Conservation (phyloP, 2,888 invertebrate genomes). For the Xiphydria camelus region DNA sequence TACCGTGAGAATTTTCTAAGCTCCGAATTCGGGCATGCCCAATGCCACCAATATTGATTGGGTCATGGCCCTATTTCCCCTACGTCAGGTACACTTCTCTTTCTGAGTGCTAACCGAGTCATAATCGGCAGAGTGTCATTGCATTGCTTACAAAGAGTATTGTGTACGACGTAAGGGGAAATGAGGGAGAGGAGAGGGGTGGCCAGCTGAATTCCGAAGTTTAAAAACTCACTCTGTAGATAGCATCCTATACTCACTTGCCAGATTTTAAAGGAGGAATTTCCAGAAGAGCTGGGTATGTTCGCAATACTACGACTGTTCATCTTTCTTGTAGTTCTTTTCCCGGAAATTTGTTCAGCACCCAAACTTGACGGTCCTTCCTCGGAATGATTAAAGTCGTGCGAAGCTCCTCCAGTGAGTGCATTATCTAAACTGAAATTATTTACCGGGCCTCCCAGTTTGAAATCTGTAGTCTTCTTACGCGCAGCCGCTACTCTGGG, state of each 20-base stretch:
- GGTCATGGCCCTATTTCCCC: too few species aligned
- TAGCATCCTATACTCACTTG: slow-evolving; percentile 46
- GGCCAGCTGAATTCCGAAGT: slow-evolving; percentile 3
- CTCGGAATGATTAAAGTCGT: slow-evolving; percentile 28
- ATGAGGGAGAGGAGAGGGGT: slow-evolving; percentile 41
- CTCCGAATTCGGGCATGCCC: too few species aligned
- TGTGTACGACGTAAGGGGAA: not conserved
- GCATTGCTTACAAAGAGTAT: too few species aligned
- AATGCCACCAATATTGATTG: too few species aligned
- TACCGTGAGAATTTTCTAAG: too few species aligned
- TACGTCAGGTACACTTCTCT: too few species aligned
- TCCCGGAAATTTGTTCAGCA: slow-evolving; percentile 33
- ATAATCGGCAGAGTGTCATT: too few species aligned
- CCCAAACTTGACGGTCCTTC: slow-evolving; percentile 42
- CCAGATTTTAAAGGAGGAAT: slow-evolving; percentile 38
- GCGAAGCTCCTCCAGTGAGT: slow-evolving; percentile 22
- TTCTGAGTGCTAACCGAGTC: too few species aligned
- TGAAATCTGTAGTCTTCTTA: slow-evolving; percentile 45
- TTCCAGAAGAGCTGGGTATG: slow-evolving; percentile 42
- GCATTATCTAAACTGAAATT: slow-evolving; percentile 24
- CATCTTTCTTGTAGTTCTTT: slow-evolving; percentile 34
- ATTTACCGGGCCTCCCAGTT: slow-evolving; percentile 47
- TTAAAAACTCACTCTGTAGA: too few species aligned
- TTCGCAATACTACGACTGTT: slow-evolving; percentile 48
- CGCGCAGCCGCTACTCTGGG: slow-evolving; percentile 44